Conservation (phyloP, 2,797 vertebrate genomes). For the Vespertilio murinus region DNA sequence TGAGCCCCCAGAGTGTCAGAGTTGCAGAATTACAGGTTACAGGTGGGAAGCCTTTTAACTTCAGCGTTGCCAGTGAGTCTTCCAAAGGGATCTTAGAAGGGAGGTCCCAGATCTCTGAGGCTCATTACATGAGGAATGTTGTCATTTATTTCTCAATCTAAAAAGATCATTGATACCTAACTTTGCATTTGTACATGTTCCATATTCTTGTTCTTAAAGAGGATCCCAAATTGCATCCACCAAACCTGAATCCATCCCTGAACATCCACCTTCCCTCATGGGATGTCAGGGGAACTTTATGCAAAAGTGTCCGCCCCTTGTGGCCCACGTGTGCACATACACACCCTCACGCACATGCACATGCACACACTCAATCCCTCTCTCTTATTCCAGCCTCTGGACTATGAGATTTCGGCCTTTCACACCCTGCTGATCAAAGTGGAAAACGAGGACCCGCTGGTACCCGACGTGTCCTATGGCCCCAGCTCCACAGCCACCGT, state of each 20-base stretch:
- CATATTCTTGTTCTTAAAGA: not conserved
- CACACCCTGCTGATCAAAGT: slow-evolving; percentile 95
- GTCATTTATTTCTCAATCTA: not conserved
- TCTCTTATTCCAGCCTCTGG: slow-evolving; percentile 88
- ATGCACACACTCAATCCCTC: not conserved
- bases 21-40: not conserved
- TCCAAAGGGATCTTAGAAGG: not conserved
- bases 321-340: not conserved
- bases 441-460: slow-evolving; percentile 94
- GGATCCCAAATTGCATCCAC: not conserved
- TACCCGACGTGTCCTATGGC: slow-evolving; percentile 91
- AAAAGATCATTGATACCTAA: not conserved
- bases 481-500: slow-evolving; percentile 95
- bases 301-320: rapidly evolving
- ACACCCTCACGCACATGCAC: too few species aligned
- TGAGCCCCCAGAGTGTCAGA: rapidly evolving
- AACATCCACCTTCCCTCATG: rapidly evolving
- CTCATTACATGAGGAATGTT: not conserved
- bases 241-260: not conserved
- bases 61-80: rapidly evolving
- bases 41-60: not conserved
- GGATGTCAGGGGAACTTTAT: not conserved
- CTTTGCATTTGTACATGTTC: not conserved
- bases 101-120: not conserved
- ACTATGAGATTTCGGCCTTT: slow-evolving; percentile 92